Conservation (phyloP, 2,888 invertebrate species). For the Drosophila leonis region DNA sequence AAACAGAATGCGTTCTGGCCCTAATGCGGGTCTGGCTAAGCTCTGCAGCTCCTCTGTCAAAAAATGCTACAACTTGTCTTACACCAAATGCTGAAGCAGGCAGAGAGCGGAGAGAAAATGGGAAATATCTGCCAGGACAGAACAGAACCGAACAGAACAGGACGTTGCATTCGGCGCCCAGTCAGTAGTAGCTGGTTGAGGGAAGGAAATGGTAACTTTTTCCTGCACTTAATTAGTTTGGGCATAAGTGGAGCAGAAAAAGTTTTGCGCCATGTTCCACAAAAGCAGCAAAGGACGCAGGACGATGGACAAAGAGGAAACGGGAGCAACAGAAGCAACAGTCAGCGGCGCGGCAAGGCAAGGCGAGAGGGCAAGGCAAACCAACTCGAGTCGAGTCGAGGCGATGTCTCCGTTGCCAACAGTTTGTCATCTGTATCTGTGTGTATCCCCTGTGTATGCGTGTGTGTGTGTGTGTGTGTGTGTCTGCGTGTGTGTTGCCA, state of each 20-base stretch:
- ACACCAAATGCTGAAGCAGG: constrained; percentile 20
- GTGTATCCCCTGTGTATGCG: constrained; percentile 18
- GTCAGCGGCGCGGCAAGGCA: background rate
- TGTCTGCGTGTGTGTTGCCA: constrained; percentile 58
- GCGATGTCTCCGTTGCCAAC: constrained; percentile 50
- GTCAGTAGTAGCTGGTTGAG: constrained; percentile 49
- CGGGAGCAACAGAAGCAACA: constrained; percentile 2
- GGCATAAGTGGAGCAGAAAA: constrained; percentile 82
- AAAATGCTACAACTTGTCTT: constrained; percentile 75
- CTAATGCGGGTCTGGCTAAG: constrained; percentile 54
- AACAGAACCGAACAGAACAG: constrained; percentile 1
- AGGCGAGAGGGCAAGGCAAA: background rate
- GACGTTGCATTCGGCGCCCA: constrained; percentile 37
- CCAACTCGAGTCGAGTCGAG: constrained; percentile 16
- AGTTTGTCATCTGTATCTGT: constrained; percentile 63
- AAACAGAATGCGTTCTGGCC: constrained; percentile 54
- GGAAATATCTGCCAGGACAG: constrained; percentile 4
- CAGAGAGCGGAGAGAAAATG: background rate
- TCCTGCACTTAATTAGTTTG: constrained; percentile 82
- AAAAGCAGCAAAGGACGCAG: constrained; percentile 41
- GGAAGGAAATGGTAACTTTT: constrained; percentile 79
- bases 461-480: constrained; percentile 29
- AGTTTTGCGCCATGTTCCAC: constrained; percentile 65
- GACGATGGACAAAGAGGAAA: constrained; percentile 10
- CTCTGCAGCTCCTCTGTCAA: constrained; percentile 46